phyloP scores from a whole-genome alignment of 1,140 invertebrate genomes.

The Calephelis nemesis region DNA sequence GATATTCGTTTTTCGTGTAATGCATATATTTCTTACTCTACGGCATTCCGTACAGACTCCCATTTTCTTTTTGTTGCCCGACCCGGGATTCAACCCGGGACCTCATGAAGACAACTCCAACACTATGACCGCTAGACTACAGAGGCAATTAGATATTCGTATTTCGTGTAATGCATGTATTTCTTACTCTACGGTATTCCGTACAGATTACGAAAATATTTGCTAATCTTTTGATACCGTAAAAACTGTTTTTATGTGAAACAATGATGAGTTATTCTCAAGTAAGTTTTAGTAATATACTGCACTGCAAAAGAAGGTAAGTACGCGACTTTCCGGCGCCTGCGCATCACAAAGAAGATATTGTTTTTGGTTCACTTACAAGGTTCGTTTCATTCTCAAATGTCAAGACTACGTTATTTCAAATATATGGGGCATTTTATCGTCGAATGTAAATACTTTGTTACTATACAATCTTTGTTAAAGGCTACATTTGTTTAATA shows the following conservation, averaged over 20 bases:
- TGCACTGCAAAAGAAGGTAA: constrained; percentile 31
- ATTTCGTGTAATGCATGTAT: no score
- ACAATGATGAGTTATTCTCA: background rate
- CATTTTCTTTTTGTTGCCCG: no score
- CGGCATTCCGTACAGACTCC: no score
- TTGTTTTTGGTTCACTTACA: constrained; percentile 49
- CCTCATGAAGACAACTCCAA: no score
- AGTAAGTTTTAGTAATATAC: background rate
- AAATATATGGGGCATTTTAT: constrained; percentile 32
- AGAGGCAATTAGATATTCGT: no score
- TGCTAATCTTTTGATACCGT: no score
- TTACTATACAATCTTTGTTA: constrained; percentile 1
- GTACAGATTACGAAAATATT: no score
- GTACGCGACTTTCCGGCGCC: constrained; percentile 48
- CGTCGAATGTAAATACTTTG: constrained; percentile 15
- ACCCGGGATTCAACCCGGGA: no score
- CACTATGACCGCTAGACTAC: no score
- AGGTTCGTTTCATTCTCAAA: constrained; percentile 45
- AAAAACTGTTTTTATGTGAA: background rate
- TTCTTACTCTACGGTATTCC: no score
- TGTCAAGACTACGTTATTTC: constrained; percentile 30
- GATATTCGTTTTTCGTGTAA: no score
- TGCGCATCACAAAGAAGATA: constrained; percentile 41
- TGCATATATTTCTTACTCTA: no score
- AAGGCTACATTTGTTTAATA: background rate